phyloP scores from a whole-genome alignment of 2,888 invertebrate species.

The Ellobium chinense region DNA sequence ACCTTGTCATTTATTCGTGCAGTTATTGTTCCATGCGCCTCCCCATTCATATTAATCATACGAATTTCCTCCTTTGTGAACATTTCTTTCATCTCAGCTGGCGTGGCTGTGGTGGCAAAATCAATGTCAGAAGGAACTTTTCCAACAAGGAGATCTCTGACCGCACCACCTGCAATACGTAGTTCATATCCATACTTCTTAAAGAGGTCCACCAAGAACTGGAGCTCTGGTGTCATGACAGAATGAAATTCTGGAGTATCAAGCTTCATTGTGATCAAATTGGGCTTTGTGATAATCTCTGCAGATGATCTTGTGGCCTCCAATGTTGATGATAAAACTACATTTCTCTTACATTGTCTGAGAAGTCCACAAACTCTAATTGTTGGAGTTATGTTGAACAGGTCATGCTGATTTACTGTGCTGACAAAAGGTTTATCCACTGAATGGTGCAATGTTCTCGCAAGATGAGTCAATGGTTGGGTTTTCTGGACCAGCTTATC shows the following conservation, averaged over 20 bases:
- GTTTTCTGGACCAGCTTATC: too few species aligned
- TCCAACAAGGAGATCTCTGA: slow-evolving; percentile 83
- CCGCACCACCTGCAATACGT: slow-evolving; percentile 97
- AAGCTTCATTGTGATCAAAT: slow-evolving; percentile 70
- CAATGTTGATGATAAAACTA: neutral
- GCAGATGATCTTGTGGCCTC: neutral
- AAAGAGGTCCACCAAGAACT: slow-evolving; percentile 86
- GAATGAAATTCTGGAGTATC: slow-evolving; percentile 70
- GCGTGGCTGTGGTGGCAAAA: slow-evolving; percentile 98
- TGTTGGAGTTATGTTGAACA: too few species aligned
- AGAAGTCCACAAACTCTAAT: too few species aligned
- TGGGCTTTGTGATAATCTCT: slow-evolving; percentile 31
- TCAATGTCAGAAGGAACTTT: slow-evolving; percentile 88
- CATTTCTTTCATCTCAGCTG: slow-evolving; percentile 96
- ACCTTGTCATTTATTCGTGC: slow-evolving; percentile 95
- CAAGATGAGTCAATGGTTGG: too few species aligned
- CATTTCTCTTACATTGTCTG: neutral
- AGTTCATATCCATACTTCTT: slow-evolving; percentile 86
- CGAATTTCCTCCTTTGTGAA: slow-evolving; percentile 90
- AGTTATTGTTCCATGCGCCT: slow-evolving; percentile 89
- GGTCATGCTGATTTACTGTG: too few species aligned
- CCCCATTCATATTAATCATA: slow-evolving; percentile 89
- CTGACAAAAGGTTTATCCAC: too few species aligned
- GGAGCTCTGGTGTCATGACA: slow-evolving; percentile 89
- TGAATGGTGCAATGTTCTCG: too few species aligned